Base-by-base conservation (phyloP, 1,140 invertebrate genomes). In the Psilanteris sp. region DNA sequence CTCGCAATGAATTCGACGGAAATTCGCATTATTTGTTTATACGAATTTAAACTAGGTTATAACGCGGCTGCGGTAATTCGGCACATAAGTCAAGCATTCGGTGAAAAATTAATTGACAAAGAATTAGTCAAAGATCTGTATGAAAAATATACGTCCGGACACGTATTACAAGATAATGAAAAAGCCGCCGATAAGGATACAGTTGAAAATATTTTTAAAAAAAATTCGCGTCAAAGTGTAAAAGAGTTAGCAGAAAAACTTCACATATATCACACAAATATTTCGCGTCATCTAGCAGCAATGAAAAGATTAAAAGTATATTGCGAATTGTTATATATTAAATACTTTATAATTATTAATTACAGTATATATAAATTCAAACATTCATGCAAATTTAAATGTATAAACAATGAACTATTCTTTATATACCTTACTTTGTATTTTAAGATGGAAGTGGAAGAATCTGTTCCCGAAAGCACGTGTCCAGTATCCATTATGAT, bases 391-490 rank as follows among this genome's bases (percentile, higher is more conserved):
- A n/a, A n/a, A n/a, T n/a, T n/a, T n/a, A n/a, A n/a, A n/a, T n/a
- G n/a, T n/a, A n/a, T n/a, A n/a, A n/a, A n/a, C n/a, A n/a, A n/a
- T n/a, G n/a, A n/a, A n/a, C n/a, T 27, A 37, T 26, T 46, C 14
- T 1, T 3, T 36, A 1, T 9, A 20, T 5, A 20, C 16, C n/a
- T 36, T 0, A 22, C 27, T 43, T n/a, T 43, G 37, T 52, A 4
- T 27, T 37, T 3, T 14, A 0, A 81, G 78, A 79, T 77, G 14
- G 76, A 79, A 57, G 34, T 80, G 4, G 66, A 78, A 43, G 73
- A 85, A 50, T 75, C 31, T 8, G 43, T 77, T 11, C 81, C 84
- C 11, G 13, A 13, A 1, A 14, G 6, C 1, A 4, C 22, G 2
- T n/a, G 9, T 0, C 15, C 8, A 8, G 9, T 32, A 71, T 15